Evolutionary conservation across 1,140 invertebrate species (phyloP).

Genomic region (Danaus melanippus): DNA sequence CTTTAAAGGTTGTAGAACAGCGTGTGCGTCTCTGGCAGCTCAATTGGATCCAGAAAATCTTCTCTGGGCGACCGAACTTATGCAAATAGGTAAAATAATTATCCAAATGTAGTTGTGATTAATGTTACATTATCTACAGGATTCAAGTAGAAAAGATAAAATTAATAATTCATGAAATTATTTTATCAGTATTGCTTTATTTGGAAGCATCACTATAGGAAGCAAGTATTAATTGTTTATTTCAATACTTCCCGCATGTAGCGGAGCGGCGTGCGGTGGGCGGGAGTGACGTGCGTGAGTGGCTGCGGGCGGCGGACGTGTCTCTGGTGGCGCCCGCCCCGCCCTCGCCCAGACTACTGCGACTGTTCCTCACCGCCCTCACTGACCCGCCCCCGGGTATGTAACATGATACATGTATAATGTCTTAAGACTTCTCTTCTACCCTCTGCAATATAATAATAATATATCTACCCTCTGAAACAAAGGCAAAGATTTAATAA

Average conservation of each 20-base stretch:
- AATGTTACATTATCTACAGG: too few species aligned
- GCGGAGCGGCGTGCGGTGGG: conserved; percentile 36
- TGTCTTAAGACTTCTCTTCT: too few species aligned
- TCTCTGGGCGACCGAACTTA: conserved; percentile 48
- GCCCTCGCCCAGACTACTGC: conserved; percentile 34
- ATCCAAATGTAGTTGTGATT: too few species aligned
- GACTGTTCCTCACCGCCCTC: conserved; percentile 38
- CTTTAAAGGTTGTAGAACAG: conserved; percentile 39
- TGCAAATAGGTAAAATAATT: conserved; percentile 40
- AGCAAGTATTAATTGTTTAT: background rate
- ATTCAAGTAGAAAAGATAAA: too few species aligned
- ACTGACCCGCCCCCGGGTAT: conserved; percentile 33
- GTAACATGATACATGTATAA: background rate
- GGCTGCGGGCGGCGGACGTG: conserved; percentile 48
- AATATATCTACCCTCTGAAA: too few species aligned
- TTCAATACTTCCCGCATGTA: conserved; percentile 10
- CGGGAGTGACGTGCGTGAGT: conserved; percentile 34
- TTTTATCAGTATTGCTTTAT: too few species aligned
- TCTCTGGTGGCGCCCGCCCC: conserved; percentile 44
- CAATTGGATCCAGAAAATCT: conserved; percentile 45
- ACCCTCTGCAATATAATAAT: too few species aligned
- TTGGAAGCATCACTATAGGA: too few species aligned
- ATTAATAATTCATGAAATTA: too few species aligned
- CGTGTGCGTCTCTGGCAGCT: conserved; percentile 36
- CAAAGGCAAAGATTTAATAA: too few species aligned